Base-by-base conservation (phyloP, 2,888 invertebrate genomes). In the Spodoptera exigua region DNA sequence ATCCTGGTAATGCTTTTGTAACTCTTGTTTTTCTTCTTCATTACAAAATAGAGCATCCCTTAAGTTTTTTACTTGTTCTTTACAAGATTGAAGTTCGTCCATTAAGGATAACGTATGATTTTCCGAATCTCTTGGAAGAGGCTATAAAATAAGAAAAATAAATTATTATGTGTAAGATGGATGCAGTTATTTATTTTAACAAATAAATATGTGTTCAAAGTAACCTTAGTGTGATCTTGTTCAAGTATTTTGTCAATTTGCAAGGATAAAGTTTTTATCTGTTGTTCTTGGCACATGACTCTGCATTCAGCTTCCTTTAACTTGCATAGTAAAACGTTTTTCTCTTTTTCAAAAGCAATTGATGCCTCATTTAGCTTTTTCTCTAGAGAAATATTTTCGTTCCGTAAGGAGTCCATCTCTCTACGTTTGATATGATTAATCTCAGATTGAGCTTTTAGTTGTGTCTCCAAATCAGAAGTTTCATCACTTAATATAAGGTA, bases 231-330 rank as follows among this genome's bases (percentile, higher is more conserved):
- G 32, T 79, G 78, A 32, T 86, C 86, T 64, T 89, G 87, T 52
- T 89, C 90, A 44, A 93, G 88, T 61, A 95, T 80, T 65, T 86
- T 86, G 74, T 95, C 95, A 40, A 95, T 92, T 84, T 95, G 95
- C 54, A 82, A 64, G 0, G 94, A 91, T 58, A 95, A 83, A 77
- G 91, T 90, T 83, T 91, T 95, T 37, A 95, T 95, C 87, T 95
- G 95, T 72, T 94, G 92, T 53, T 94, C 95, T 84, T 95, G 95
- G 65, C 95, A 95, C 82, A 95, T 93, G 16, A 94, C 87, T 80
- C 92, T 92, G 61, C 94, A 94, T 76, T 95, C 95, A 40, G 90
- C 85, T 85, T 95, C 95, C 69, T 93, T 89, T 36, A 95, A 81
- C 84, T 94, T 94, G 71, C 94, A 93, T 51, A 90, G 78, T 17